Base-by-base conservation (phyloP, 2,113 vertebrate species). In the Spheniscus mendiculus region DNA sequence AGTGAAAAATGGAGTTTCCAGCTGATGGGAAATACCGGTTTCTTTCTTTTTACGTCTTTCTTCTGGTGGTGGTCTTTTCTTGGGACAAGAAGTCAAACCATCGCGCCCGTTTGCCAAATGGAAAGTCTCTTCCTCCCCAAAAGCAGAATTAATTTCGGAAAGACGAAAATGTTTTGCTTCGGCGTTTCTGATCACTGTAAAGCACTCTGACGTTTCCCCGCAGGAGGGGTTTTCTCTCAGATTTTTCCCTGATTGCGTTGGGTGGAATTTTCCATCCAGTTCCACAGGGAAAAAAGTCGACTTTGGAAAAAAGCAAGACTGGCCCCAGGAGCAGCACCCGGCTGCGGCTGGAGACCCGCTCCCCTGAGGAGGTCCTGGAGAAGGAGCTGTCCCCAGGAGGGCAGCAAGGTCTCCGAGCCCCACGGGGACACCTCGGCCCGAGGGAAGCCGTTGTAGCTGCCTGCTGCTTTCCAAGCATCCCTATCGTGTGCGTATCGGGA, bases 401-500 rank as follows among this genome's bases (percentile, higher is more conserved):
- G 17, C 38, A 8, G 38, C 23, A 15, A 23, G 30, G 47, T 73
- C 50, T n/a, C 29, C 0, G 1, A 59, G 38, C 6, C 10, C 56
- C 38, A 4, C 1, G 1, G 29, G 40, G 66, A 47, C 38, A 52
- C 27, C 40, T 22, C 12, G 9, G 19, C 19, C 32, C 9, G 3
- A 55, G 69, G 47, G 36, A 76, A 70, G 32, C 11, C 4, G 2
- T 9, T 29, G 15, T 12, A 50, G 61, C 34, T 45, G 30, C 38
- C 50, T 6, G 11, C 29, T 59, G 34, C 21, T 49, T 61, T 36
- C 53, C n/a, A 44, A 44, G 25, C 67, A 29, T 49, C 61, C 29
- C 34, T 16, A 6, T 7, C 1, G 1, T 4, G 8, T 23, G 18
- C 3, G 1, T 23, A 9, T 17, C 1, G 1, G 42, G 36, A 44